A percentile compares a stretch with the other conserved stretches of the same genome.
Evolutionary conservation across 2,797 vertebrate genomes (phyloP).

Genomic region (Peromyscus eremicus): DNA sequence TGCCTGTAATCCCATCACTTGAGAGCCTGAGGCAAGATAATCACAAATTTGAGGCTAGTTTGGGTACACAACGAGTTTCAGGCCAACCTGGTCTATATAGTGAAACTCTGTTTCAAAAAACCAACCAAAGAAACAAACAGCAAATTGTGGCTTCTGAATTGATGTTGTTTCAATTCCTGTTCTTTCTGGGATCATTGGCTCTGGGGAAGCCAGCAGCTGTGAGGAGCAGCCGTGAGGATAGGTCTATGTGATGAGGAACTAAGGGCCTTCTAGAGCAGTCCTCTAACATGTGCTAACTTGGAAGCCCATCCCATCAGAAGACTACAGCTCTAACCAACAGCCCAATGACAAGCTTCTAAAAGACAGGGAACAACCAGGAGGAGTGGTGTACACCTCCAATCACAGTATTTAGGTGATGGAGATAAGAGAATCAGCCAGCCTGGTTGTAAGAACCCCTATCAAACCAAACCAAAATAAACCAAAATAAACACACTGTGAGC

Average conservation of each 20-base stretch:
- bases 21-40: background rate
- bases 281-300: background rate
- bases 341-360: background rate
- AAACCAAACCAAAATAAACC: background rate
- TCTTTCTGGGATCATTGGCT: background rate
- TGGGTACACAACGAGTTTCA: background rate
- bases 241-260: background rate
- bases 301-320: slow-evolving; percentile 12
- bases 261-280: background rate
- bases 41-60: background rate
- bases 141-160: background rate
- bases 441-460: background rate
- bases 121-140: background rate
- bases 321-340: background rate
- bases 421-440: background rate
- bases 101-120: background rate
- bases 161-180: background rate
- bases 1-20: too few species aligned
- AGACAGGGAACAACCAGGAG: background rate
- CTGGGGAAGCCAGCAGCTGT: background rate
- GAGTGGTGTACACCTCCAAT: background rate
- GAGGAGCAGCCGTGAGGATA: background rate
- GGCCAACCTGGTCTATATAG: background rate
- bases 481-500: background rate
- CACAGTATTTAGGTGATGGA: background rate